Conservation (phyloP, 2,888 invertebrate species). For the Calliphora vomitoria region DNA sequence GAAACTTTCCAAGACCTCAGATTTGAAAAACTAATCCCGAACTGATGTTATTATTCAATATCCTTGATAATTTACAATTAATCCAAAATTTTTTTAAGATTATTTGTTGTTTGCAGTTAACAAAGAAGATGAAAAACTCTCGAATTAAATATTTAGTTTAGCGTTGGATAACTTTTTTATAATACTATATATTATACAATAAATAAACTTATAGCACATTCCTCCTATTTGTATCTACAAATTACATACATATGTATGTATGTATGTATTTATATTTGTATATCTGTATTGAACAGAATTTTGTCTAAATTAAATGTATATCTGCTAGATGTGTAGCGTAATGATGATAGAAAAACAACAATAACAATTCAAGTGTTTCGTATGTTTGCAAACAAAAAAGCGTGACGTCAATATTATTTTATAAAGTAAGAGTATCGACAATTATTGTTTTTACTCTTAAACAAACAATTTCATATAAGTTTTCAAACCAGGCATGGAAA, state of each 20-base stretch:
- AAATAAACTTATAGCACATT: background rate
- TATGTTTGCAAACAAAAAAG: constrained; percentile 8
- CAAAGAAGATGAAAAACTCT: too few relatives aligned
- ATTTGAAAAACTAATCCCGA: too few relatives aligned
- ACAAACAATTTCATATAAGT: constrained; percentile 20
- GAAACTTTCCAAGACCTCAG: too few relatives aligned
- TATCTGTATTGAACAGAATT: background rate
- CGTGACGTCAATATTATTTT: constrained; percentile 24
- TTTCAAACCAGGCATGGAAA: background rate
- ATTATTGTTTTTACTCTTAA: constrained; percentile 50
- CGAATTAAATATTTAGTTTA: too few relatives aligned
- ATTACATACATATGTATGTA: background rate
- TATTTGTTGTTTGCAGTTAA: too few relatives aligned
- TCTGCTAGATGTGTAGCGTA: background rate
- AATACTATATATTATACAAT: too few relatives aligned
- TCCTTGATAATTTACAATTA: too few relatives aligned
- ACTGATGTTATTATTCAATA: too few relatives aligned
- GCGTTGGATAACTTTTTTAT: background rate
- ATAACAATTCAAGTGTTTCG: background rate
- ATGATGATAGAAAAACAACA: background rate
- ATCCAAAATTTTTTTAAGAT: too few relatives aligned
- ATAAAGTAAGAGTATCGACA: background rate
- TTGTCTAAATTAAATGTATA: too few relatives aligned
- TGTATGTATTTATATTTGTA: background rate
- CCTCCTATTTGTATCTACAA: background rate